Evolutionary conservation across 2,797 vertebrate species (phyloP).

Genomic region (Oreochromis mossambicus): DNA sequence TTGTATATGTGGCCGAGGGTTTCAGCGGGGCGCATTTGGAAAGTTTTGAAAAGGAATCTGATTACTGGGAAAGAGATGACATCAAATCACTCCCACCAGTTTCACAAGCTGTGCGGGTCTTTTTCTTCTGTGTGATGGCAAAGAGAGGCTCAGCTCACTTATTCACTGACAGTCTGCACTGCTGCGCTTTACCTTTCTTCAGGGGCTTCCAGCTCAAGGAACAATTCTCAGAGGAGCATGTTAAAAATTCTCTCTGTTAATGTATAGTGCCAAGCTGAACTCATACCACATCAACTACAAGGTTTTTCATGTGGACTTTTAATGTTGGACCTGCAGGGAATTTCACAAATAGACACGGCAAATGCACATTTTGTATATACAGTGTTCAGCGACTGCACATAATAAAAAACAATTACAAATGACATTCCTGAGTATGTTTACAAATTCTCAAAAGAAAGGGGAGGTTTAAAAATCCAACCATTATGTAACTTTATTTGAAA

Average conservation of each 20-base stretch:
- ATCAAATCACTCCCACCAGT: neutral
- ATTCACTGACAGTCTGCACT: neutral
- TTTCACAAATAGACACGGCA: neutral
- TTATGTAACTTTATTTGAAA: neutral
- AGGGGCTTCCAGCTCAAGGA: neutral
- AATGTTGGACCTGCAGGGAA: neutral
- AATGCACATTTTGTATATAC: neutral
- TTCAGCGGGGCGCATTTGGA: neutral
- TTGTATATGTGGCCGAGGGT: neutral
- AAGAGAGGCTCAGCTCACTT: neutral
- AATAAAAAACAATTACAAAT: neutral
- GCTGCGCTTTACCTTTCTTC: neutral
- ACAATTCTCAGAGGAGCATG: neutral
- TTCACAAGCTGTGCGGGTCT: neutral
- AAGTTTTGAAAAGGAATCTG: conserved; percentile 11
- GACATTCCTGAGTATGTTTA: neutral
- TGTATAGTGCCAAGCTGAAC: neutral
- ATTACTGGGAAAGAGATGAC: neutral
- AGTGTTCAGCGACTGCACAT: neutral
- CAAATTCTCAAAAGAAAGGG: neutral
- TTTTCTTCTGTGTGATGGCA: neutral
- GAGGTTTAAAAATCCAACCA: neutral
- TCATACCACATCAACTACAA: neutral
- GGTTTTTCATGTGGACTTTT: neutral
- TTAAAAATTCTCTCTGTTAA: neutral